Percentiles rank a stretch among this genome's conserved stretches.
These are phyloP conservation scores for Orchestia grillus DNA, from an alignment of 1,140 invertebrate species.

Conservation along the genomic window DNA sequence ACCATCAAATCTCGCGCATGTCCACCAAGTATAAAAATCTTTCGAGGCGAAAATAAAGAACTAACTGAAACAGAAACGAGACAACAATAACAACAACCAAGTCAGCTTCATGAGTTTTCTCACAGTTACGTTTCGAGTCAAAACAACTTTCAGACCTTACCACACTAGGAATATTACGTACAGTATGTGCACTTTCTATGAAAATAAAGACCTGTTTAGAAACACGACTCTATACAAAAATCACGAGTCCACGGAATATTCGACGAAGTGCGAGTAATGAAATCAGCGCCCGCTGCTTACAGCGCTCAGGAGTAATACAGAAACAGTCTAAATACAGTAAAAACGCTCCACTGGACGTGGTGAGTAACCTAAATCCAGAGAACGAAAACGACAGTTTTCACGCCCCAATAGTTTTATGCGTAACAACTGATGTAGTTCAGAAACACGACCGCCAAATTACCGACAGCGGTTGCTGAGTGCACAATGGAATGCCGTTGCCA, in stretches of 20 bases:
- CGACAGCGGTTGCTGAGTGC: neutral
- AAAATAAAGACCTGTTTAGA: neutral
- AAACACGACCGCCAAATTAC: neutral
- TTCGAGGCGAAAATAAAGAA: neutral
- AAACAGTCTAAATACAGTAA: neutral
- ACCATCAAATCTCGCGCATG: neutral
- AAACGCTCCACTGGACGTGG: neutral
- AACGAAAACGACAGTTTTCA: neutral
- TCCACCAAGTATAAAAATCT: neutral
- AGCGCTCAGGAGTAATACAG: neutral
- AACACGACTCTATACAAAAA: neutral
- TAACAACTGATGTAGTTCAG: neutral
- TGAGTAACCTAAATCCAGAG: neutral
- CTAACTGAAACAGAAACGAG: neutral
- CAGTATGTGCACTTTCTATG: neutral
- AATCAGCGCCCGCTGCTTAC: neutral
- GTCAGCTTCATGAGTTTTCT: neutral
- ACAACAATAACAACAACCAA: constrained; percentile 9
- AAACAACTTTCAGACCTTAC: neutral
- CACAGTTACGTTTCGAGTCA: neutral
- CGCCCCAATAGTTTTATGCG: neutral
- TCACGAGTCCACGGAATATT: neutral
- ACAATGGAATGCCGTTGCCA: neutral
- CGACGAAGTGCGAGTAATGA: neutral
- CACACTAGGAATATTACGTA: neutral